Percentiles rank a stretch among this genome's conserved stretches.
phyloP scores from a whole-genome alignment of 2,113 vertebrate genomes.

The Dasypus novemcinctus region DNA sequence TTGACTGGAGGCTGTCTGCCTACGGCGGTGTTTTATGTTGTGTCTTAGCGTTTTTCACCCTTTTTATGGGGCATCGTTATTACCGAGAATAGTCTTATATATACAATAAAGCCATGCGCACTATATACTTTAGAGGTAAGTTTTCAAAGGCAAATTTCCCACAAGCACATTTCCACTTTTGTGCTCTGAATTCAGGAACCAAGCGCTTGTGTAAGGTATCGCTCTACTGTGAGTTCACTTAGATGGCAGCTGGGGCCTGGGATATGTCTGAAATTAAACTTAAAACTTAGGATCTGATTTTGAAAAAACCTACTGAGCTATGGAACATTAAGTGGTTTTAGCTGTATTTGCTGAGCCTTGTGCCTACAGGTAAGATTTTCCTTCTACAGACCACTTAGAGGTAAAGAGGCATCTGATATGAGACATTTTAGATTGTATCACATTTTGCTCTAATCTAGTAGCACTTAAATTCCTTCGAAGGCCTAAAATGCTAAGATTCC shows the following conservation, averaged over 20 bases:
- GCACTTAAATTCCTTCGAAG: background rate
- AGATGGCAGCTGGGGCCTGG: no score
- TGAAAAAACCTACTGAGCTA: background rate
- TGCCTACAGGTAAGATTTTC: fast-evolving
- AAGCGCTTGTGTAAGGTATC: fast-evolving
- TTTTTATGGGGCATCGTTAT: background rate
- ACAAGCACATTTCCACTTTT: background rate
- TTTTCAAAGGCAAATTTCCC: background rate
- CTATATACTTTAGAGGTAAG: background rate
- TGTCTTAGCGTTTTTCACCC: background rate
- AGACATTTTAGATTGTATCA: background rate
- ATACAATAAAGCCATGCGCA: background rate
- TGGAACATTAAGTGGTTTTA: background rate
- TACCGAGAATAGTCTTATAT: fast-evolving
- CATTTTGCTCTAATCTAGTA: background rate
- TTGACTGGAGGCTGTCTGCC: background rate
- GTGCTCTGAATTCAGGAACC: background rate
- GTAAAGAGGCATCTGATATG: background rate
- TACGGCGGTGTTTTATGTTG: background rate
- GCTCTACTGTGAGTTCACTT: fast-evolving
- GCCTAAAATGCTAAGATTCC: background rate
- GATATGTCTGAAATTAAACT: background rate
- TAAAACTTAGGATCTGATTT: background rate
- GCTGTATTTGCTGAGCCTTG: background rate
- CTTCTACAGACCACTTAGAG: background rate